Conservation (phyloP, 2,888 invertebrate genomes). For the Limenitis camilla region DNA sequence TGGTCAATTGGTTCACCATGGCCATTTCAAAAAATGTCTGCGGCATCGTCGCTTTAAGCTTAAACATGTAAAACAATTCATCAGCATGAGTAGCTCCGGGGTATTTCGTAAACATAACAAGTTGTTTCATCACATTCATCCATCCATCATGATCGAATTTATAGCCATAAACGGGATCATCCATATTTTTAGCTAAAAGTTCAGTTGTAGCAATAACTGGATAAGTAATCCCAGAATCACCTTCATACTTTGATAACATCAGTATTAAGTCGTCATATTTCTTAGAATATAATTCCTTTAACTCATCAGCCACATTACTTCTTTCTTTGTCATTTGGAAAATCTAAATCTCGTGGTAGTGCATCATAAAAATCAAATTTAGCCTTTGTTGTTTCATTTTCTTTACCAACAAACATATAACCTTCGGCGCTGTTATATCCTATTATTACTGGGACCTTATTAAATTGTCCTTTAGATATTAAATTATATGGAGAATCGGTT, state of each 20-base stretch:
- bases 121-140: conserved; percentile 51
- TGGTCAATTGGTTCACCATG: conserved; percentile 45
- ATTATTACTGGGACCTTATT: conserved; percentile 55
- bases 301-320: conserved; percentile 31
- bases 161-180: conserved; percentile 46
- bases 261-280: conserved; percentile 44
- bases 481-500: conserved; percentile 47
- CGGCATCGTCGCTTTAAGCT: conserved; percentile 34
- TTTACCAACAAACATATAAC: conserved; percentile 56
- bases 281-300: conserved; percentile 62
- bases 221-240: conserved; percentile 51
- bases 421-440: conserved; percentile 58
- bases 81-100: conserved; percentile 64
- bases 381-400: conserved; percentile 54
- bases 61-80: conserved; percentile 64
- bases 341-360: conserved; percentile 51
- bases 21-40: conserved; percentile 37
- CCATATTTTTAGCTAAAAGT: conserved; percentile 36
- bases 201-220: conserved; percentile 47
- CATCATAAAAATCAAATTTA: conserved; percentile 42
- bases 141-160: conserved; percentile 53
- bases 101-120: conserved; percentile 38
- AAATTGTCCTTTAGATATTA: conserved; percentile 41
- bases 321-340: conserved; percentile 41
- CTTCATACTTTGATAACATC: conserved; percentile 52